phyloP scores from a whole-genome alignment of 1,140 invertebrate genomes.

The Drosophila melanica region DNA sequence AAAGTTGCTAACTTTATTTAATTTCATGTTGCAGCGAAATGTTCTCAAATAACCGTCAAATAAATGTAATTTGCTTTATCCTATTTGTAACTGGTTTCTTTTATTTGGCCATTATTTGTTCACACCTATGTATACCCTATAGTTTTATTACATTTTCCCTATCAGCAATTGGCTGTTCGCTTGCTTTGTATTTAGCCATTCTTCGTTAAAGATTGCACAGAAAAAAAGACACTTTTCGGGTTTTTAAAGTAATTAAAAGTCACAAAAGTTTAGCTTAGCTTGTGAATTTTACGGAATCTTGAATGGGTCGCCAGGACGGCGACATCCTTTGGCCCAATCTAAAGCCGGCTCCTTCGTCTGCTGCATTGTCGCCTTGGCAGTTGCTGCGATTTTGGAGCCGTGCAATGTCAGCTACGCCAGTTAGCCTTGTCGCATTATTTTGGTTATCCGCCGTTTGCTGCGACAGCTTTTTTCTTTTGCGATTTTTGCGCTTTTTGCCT shows the following conservation, averaged over 20 bases:
- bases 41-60: too few species aligned
- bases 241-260: constrained; percentile 68
- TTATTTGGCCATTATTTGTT: not conserved
- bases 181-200: not conserved
- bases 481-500: constrained; percentile 25
- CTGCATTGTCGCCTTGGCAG: not conserved
- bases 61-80: too few species aligned
- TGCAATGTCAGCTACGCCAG: constrained; percentile 76
- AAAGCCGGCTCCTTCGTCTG: constrained; percentile 3
- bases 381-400: constrained; percentile 39
- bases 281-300: constrained; percentile 36
- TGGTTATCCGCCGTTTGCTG: constrained; percentile 59
- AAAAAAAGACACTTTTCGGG: constrained; percentile 24
- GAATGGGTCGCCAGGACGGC: constrained; percentile 43
- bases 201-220: constrained; percentile 26
- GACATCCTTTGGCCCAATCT: constrained; percentile 7
- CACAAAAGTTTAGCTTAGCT: constrained; percentile 68
- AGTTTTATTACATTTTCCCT: not conserved
- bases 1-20: too few species aligned
- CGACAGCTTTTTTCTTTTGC: constrained; percentile 34
- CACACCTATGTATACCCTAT: not conserved
- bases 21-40: too few species aligned
- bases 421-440: constrained; percentile 81
- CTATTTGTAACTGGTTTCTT: not conserved
- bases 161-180: constrained; percentile 9